A percentile compares a stretch with the other conserved stretches of the same genome.
Conservation (phyloP, 30 jellyfish, hydroid and myxozoan species). For the Cassiopea xamachana region DNA sequence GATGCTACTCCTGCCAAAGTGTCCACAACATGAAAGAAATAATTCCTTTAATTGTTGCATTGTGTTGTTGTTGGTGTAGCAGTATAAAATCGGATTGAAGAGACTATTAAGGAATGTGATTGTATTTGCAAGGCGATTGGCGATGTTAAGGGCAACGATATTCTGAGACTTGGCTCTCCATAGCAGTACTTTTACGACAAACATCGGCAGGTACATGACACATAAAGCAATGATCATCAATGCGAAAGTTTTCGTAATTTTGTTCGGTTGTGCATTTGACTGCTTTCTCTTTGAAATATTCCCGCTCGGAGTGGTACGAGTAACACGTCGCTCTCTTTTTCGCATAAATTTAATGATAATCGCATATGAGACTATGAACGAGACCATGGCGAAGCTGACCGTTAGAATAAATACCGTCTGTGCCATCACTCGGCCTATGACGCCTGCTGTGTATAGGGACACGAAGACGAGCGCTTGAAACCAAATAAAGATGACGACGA, state of each 20-base stretch:
- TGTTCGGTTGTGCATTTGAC: constrained; percentile 1
- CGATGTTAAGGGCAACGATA: constrained; percentile 26
- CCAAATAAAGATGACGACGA: constrained; percentile 54
- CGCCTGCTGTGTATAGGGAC: constrained; percentile 13
- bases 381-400: constrained; percentile 52
- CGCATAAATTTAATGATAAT: constrained; percentile 18
- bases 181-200: constrained; percentile 41
- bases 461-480: constrained; percentile 38
- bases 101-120: constrained; percentile 62
- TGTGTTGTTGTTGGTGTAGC: constrained; percentile 22
- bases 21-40: no score
- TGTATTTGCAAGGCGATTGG: constrained; percentile 70
- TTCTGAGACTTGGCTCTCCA: constrained; percentile 54
- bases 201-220: constrained; percentile 68
- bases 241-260: constrained; percentile 51
- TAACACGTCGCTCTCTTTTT: constrained; percentile 24
- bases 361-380: constrained; percentile 54
- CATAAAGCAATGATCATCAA: constrained; percentile 51
- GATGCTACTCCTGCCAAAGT: not conserved
- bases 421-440: constrained; percentile 41
- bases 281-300: not conserved
- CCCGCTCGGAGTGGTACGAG: constrained; percentile 10
- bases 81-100: constrained; percentile 48
- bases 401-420: constrained; percentile 53
- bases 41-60: constrained; percentile 31